phyloP scores from a whole-genome alignment of 2,888 invertebrate genomes.

The Nomada fabriciana region DNA sequence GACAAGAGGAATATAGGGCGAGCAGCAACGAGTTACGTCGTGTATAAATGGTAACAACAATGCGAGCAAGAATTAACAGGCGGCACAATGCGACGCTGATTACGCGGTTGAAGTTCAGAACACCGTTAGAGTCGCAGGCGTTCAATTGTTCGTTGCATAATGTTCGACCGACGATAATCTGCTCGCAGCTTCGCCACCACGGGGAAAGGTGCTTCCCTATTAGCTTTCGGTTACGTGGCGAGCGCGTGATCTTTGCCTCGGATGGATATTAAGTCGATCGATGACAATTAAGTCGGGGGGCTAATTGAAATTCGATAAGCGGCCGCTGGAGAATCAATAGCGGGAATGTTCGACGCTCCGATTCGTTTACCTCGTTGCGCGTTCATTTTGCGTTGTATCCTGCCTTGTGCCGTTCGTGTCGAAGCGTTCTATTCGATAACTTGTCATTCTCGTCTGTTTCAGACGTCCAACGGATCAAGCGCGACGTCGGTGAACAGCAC shows the following conservation, averaged over 20 bases:
- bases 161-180: constrained; percentile 58
- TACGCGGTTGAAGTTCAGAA: constrained; percentile 35
- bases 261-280: constrained; percentile 54
- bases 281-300: constrained; percentile 25
- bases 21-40: neutral
- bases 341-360: neutral
- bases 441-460: constrained; percentile 2
- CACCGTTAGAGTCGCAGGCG: constrained; percentile 27
- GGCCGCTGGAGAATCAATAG: constrained; percentile 33
- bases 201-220: constrained; percentile 64
- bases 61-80: neutral
- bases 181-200: constrained; percentile 26
- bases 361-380: constrained; percentile 1
- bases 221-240: constrained; percentile 56
- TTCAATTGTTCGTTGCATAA: constrained; percentile 57
- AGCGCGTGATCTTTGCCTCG: constrained; percentile 44
- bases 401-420: too few species aligned
- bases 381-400: neutral
- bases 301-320: constrained; percentile 57
- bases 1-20: too few species aligned
- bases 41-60: neutral
- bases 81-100: constrained; percentile 23
- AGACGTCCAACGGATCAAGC: constrained; percentile 49
- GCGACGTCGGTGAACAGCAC: constrained; percentile 10
- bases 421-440: neutral